Base-by-base conservation (phyloP, 2,888 invertebrate genomes). In the Ctena decussata region DNA sequence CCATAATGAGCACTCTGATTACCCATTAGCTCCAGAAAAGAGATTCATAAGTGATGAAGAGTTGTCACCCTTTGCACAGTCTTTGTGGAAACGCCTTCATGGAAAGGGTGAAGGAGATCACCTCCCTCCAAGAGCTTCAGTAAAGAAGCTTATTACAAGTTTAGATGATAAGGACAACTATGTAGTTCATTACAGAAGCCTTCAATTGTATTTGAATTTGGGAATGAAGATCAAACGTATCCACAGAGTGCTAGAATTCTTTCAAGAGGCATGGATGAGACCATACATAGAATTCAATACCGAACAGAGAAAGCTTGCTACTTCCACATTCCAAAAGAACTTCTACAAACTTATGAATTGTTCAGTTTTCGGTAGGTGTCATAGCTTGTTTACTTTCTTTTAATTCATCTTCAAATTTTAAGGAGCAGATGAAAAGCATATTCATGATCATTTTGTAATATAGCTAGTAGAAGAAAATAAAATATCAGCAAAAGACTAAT, bases 271-370 rank as follows among this genome's bases (percentile, higher is more conserved):
- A 0, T 96, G 95, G 94, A 86, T 96, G 44, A 94, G 94, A 79
- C 53, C 87, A 0, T 95, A 95, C 79, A 95, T 95, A 0, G 89
- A 93, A 30, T 89, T 93, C 11, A 91, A 93, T 80, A 93, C 91
- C 6, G 60, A 77, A 21, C 41, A 46, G 65, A n/a, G 82, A 27
- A 71, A 77, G 35, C 24, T 44, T 44, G 77, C 77, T n/a, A 72
- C 71, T 15, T 77, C 77, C 5, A 46, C 37, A 18, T 82, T 82
- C 39, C 60, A 88, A 91, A 91, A 96, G 93, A 85, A 93, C 82
- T 94, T 96, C 84, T 88, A 89, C 86, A 77, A 83, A 82, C 60
- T 90, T 39, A 88, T 82, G 94, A 76, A 92, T 86, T 87, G 96
- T 81, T 82, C 91, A 15, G 92, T 94, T 24, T 96, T 93, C 87